Evolutionary conservation across 1,140 invertebrate species (phyloP).

Genomic region (Scaptomyza pallida): DNA sequence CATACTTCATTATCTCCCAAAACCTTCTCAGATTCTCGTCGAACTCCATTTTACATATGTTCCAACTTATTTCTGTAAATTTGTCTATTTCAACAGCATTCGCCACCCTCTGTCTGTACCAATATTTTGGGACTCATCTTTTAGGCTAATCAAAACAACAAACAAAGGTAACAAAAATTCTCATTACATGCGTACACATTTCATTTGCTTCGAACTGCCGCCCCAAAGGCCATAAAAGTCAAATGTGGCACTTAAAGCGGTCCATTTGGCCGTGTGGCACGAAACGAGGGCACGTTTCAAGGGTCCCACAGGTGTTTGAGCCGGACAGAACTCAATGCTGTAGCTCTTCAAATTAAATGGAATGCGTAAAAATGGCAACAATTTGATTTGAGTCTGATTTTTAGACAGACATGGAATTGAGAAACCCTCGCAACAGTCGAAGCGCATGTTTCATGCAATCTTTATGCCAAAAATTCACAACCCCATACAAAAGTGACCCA

Average conservation of each 20-base stretch:
- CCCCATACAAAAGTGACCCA: background rate
- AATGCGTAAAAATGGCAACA: slow-evolving; percentile 83
- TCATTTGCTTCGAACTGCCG: slow-evolving; percentile 54
- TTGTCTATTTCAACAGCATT: background rate
- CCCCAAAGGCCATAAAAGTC: slow-evolving; percentile 66
- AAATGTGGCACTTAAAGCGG: slow-evolving; percentile 80
- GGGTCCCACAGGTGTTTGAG: slow-evolving; percentile 73
- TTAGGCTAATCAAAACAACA: slow-evolving; percentile 74
- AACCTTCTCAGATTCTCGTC: too few relatives aligned
- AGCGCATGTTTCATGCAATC: slow-evolving; percentile 74
- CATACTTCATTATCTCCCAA: too few relatives aligned
- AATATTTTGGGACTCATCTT: slow-evolving; percentile 52
- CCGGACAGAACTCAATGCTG: background rate
- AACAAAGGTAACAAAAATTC: slow-evolving; percentile 64
- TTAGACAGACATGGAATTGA: slow-evolving; percentile 38
- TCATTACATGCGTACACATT: slow-evolving; percentile 73
- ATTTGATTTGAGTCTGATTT: slow-evolving; percentile 82
- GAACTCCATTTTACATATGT: too few relatives aligned
- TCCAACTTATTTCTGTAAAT: too few relatives aligned
- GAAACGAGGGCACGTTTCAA: slow-evolving; percentile 20
- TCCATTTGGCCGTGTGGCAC: slow-evolving; percentile 55
- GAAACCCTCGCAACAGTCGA: slow-evolving; percentile 10
- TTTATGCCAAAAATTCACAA: slow-evolving; percentile 11
- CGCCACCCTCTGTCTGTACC: background rate
- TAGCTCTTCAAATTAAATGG: slow-evolving; percentile 80